phyloP scores from a whole-genome alignment of 1,140 invertebrate genomes.

The Platyura marginata region DNA sequence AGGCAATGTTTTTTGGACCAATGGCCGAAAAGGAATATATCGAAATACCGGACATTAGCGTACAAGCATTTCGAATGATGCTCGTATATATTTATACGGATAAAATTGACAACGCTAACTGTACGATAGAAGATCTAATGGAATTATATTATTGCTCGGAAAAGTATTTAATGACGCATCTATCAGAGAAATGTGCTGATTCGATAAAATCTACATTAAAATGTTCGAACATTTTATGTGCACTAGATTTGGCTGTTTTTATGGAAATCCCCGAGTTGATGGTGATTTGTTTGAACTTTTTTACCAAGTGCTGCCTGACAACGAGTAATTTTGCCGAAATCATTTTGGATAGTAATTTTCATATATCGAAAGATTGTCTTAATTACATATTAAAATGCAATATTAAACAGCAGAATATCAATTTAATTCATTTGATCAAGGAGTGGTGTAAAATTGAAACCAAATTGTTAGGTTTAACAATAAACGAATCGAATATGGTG shows the following conservation, averaged over 20 bases:
- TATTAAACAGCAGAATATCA: neutral
- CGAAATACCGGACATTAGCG: slow-evolving; percentile 19
- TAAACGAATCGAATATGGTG: neutral
- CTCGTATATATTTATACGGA: slow-evolving; percentile 18
- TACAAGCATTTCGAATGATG: slow-evolving; percentile 14
- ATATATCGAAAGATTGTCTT: neutral
- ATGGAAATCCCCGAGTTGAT: neutral
- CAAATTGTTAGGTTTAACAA: neutral
- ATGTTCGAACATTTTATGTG: slow-evolving; percentile 18
- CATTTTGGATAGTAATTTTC: neutral
- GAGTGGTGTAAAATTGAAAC: neutral
- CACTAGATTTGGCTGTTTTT: slow-evolving; percentile 16
- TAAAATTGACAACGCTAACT: slow-evolving; percentile 10
- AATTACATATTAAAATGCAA: neutral
- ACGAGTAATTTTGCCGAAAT: neutral
- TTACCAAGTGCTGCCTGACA: neutral
- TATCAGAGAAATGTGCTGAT: slow-evolving; percentile 12
- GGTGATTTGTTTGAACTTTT: neutral
- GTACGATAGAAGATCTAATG: slow-evolving; percentile 15
- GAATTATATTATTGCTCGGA: slow-evolving; percentile 22
- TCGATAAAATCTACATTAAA: slow-evolving; percentile 15
- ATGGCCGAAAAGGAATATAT: slow-evolving; percentile 7
- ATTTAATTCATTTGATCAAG: neutral
- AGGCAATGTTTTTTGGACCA: slow-evolving; percentile 52
- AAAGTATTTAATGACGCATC: slow-evolving; percentile 19